phyloP scores from a whole-genome alignment of 1,140 invertebrate species.

The Anoplophora glabripennis region DNA sequence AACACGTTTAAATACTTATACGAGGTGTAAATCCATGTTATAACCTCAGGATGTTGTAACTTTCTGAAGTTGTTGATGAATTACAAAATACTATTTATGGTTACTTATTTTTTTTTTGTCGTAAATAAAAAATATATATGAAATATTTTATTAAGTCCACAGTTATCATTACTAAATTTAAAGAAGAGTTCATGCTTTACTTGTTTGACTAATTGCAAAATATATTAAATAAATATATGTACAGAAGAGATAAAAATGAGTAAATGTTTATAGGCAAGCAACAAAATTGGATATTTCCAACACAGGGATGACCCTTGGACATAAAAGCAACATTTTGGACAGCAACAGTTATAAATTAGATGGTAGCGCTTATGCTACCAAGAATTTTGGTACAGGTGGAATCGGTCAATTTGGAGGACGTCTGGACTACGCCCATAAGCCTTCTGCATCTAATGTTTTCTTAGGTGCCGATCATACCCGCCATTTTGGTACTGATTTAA shows the following conservation, averaged over 20 bases:
- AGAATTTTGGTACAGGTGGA: conserved; percentile 13
- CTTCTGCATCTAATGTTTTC: conserved; percentile 8
- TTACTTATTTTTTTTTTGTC: too few relatives aligned
- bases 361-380: conserved; percentile 11
- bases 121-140: too few relatives aligned
- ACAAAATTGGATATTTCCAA: conserved; percentile 3
- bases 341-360: conserved; percentile 20
- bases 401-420: conserved; percentile 20
- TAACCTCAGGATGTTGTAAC: too few relatives aligned
- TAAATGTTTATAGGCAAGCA: conserved; percentile 12
- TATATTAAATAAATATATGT: too few relatives aligned
- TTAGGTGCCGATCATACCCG: conserved; percentile 16
- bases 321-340: conserved; percentile 18
- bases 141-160: too few relatives aligned
- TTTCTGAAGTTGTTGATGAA: too few relatives aligned
- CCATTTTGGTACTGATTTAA: conserved; percentile 18
- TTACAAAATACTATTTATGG: too few relatives aligned
- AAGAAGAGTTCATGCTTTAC: too few relatives aligned
- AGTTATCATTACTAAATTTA: too few relatives aligned
- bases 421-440: conserved; percentile 22
- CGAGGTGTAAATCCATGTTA: too few relatives aligned
- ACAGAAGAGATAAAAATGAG: background rate
- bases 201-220: too few relatives aligned
- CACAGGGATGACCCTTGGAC: conserved; percentile 7
- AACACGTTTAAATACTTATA: too few relatives aligned